Conservation (phyloP, 2,113 vertebrate species). For the Paradisaea rubra region DNA sequence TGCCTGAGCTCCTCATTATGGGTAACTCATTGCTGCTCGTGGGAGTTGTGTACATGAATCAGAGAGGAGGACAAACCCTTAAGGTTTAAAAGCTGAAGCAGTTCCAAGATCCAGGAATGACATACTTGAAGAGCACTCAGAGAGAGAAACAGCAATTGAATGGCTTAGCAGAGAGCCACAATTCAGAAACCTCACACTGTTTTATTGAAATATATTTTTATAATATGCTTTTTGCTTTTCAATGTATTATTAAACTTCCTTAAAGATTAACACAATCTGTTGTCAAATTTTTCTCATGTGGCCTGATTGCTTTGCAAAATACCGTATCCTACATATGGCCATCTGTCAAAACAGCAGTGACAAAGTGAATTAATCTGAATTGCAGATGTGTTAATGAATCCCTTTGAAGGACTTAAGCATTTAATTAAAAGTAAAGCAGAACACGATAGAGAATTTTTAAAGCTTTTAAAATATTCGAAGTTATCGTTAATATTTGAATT, state of each 20-base stretch:
- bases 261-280: slow-evolving; percentile 45
- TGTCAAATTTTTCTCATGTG: slow-evolving; percentile 51
- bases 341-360: slow-evolving; percentile 68
- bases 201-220: slow-evolving; percentile 35
- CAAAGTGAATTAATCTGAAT: slow-evolving; percentile 64
- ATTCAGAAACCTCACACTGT: neutral
- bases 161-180: neutral
- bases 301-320: slow-evolving; percentile 50
- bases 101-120: slow-evolving; percentile 8
- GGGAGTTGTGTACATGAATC: slow-evolving; percentile 14
- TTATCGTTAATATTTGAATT: slow-evolving; percentile 52
- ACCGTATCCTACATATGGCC: slow-evolving; percentile 42
- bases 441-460: slow-evolving; percentile 38
- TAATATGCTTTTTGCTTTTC: slow-evolving; percentile 12
- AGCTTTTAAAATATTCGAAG: slow-evolving; percentile 54
- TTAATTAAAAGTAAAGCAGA: slow-evolving; percentile 71
- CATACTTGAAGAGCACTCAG: neutral
- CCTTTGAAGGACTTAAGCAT: slow-evolving; percentile 65
- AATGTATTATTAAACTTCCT: slow-evolving; percentile 41
- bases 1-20: neutral
- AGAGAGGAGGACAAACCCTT: neutral
- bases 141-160: neutral
- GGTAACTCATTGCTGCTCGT: neutral
- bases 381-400: slow-evolving; percentile 69
- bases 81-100: neutral